A percentile compares a stretch with the other conserved stretches of the same genome.
Evolutionary conservation across 2,797 vertebrate genomes (phyloP).

Genomic region (Pantherophis alleghaniensis): DNA sequence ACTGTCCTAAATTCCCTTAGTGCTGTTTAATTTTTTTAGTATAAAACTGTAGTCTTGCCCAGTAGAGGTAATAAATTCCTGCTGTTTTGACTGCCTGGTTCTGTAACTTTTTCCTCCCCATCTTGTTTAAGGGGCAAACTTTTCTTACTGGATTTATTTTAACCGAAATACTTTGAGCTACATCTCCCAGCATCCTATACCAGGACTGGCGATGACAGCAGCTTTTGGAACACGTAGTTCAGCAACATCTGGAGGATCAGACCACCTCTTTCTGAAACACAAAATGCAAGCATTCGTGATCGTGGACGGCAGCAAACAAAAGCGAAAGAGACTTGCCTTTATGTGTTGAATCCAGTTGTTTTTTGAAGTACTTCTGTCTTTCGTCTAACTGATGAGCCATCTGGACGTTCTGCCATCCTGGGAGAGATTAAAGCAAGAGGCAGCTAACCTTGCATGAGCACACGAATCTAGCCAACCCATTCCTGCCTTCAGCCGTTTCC

Average conservation of each 20-base stretch:
- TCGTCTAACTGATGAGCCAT: conserved; percentile 79
- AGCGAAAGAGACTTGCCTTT: conserved; percentile 72
- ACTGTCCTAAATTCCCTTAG: neutral
- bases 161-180: neutral
- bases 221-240: neutral
- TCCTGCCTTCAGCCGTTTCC: neutral
- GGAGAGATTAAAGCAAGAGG: neutral
- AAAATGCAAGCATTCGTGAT: neutral
- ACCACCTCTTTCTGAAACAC: neutral
- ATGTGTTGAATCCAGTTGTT: conserved; percentile 81
- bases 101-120: neutral
- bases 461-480: neutral
- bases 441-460: neutral
- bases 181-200: neutral
- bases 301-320: neutral
- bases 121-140: neutral
- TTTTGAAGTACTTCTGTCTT: conserved; percentile 80
- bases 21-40: neutral
- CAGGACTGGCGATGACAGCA: neutral
- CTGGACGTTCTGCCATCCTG: conserved; percentile 87
- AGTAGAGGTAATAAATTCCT: neutral
- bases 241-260: neutral
- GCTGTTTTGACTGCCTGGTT: neutral
- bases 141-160: neutral
- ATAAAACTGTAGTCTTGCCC: neutral